phyloP scores from a whole-genome alignment of 2,113 vertebrate genomes.

The Zosterops pallidus region DNA sequence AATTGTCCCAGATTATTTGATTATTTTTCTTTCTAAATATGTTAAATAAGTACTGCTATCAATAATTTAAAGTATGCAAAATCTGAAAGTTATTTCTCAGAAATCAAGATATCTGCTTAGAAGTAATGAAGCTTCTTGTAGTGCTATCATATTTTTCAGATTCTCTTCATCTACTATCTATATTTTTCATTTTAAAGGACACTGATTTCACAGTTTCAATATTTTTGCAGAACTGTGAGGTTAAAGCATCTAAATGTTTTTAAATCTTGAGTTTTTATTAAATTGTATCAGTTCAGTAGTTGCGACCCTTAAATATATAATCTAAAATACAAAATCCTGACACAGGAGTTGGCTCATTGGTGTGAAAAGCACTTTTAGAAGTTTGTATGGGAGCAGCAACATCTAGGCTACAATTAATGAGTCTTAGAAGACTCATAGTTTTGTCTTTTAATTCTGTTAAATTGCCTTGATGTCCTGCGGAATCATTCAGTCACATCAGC shows the following conservation, averaged over 20 bases:
- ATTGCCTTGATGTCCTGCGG: not conserved
- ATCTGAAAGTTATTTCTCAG: not conserved
- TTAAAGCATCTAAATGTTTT: not conserved
- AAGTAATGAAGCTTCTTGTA: not conserved
- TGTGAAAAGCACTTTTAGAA: not conserved
- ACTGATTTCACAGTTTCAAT: not conserved
- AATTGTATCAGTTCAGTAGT: not conserved
- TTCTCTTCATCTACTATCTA: not conserved
- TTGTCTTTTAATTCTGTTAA: not conserved
- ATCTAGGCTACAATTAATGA: not conserved
- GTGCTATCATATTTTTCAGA: accelerated
- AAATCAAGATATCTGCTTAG: not conserved
- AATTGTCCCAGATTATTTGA: not conserved
- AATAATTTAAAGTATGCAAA: not conserved
- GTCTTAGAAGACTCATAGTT: not conserved
- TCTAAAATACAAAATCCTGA: not conserved
- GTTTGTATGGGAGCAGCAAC: not conserved
- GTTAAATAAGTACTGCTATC: not conserved
- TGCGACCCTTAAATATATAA: not conserved
- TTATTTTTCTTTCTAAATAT: not conserved
- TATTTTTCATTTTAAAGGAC: not conserved
- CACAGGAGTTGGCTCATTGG: not conserved
- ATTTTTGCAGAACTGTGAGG: not conserved
- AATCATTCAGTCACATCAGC: not conserved
- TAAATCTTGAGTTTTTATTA: not conserved